Percentiles rank a stretch among this genome's conserved stretches.
phyloP scores from a whole-genome alignment of 1,140 invertebrate species.

The Trachymyrmex cornetzi region DNA sequence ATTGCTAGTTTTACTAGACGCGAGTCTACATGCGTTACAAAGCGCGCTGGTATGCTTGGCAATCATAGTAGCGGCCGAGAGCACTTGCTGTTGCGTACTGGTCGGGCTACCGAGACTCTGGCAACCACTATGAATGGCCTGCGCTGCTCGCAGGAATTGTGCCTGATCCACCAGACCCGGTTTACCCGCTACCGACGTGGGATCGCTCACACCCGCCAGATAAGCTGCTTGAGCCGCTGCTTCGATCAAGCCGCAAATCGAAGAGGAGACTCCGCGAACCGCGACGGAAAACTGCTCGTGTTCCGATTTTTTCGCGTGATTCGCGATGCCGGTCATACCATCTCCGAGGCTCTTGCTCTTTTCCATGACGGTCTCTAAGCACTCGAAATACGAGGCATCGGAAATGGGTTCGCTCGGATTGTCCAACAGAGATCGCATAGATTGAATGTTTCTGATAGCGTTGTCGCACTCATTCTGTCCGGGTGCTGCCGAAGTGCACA shows the following conservation, averaged over 20 bases:
- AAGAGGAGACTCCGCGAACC: conserved; percentile 93
- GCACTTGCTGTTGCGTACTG: conserved; percentile 93
- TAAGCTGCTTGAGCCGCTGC: conserved; percentile 97
- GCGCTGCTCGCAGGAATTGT: conserved; percentile 94
- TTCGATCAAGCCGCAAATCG: conserved; percentile 97
- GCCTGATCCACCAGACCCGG: conserved; percentile 97
- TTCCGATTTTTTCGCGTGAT: conserved; percentile 95
- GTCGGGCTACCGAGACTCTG: conserved; percentile 92
- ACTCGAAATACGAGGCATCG: conserved; percentile 97
- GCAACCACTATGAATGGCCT: conserved; percentile 96
- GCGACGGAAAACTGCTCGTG: conserved; percentile 95
- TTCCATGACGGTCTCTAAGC: conserved; percentile 97
- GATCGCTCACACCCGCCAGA: conserved; percentile 96
- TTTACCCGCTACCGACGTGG: conserved; percentile 95
- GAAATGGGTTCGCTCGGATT: conserved; percentile 96
- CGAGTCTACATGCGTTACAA: conserved; percentile 97
- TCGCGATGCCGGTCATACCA: conserved; percentile 97
- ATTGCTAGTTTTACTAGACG: conserved; percentile 96
- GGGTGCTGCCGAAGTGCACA: conserved; percentile 91
- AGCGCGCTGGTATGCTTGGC: conserved; percentile 98
- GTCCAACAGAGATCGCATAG: conserved; percentile 93
- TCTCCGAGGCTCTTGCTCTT: conserved; percentile 96
- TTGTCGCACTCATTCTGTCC: conserved; percentile 99
- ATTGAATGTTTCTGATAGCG: conserved; percentile 97
- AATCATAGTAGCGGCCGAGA: conserved; percentile 96